These are phyloP conservation scores for Equus quagga DNA, from an alignment of 2,113 vertebrate species.

Conservation along the genomic window DNA sequence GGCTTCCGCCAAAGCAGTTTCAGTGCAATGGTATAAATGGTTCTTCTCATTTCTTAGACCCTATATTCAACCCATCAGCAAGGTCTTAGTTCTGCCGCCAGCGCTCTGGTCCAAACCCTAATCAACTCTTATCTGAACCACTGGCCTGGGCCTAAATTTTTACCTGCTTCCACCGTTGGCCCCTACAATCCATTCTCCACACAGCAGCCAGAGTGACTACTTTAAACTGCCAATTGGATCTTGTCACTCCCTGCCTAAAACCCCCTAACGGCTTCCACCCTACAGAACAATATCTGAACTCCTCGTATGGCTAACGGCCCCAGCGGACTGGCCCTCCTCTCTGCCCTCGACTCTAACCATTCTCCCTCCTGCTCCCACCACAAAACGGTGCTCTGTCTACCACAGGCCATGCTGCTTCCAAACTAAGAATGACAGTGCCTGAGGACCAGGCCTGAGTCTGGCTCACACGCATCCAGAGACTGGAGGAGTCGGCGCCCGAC, in stretches of 20 bases:
- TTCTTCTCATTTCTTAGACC: neutral
- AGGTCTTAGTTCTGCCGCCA: neutral
- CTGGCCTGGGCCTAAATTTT: neutral
- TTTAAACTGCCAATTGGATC: conserved; percentile 18
- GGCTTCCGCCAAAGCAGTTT: neutral
- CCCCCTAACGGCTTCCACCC: neutral
- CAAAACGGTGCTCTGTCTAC: neutral
- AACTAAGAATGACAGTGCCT: neutral
- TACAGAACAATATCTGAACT: neutral
- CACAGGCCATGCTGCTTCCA: neutral
- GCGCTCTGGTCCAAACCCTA: neutral
- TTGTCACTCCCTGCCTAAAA: neutral
- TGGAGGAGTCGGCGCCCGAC: neutral
- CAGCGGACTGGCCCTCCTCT: neutral
- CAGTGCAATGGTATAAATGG: neutral
- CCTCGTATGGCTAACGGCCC: neutral
- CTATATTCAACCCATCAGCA: neutral
- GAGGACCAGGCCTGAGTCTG: neutral
- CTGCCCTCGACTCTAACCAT: neutral
- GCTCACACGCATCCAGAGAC: neutral
- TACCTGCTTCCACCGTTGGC: neutral
- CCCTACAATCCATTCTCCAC: neutral
- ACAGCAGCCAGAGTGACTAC: neutral
- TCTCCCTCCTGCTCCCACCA: neutral
- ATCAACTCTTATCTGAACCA: neutral